These are phyloP conservation scores for Armadillidium nasatum DNA, from an alignment of 1,140 invertebrate genomes.

Conservation along the genomic window DNA sequence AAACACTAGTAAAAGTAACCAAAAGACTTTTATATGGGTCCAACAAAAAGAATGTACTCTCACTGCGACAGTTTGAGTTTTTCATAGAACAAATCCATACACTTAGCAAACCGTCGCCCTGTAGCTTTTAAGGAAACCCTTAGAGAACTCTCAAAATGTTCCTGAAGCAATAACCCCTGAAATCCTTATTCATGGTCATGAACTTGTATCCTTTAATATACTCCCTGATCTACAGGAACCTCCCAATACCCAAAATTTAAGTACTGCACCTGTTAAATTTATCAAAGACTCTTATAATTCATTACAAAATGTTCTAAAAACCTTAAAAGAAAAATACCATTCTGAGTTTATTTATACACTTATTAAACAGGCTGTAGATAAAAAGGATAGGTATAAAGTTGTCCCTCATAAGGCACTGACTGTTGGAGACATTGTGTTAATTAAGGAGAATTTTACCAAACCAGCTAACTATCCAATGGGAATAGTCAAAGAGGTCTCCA, in stretches of 20 bases:
- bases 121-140: slow-evolving; percentile 13
- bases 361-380: not conserved
- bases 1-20: slow-evolving; percentile 10
- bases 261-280: not conserved
- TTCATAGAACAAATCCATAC: slow-evolving; percentile 3
- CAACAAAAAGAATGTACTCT: not conserved
- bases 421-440: slow-evolving; percentile 4
- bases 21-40: slow-evolving; percentile 10
- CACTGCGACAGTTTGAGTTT: slow-evolving; percentile 7
- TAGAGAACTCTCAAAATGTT: not conserved
- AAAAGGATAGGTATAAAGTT: slow-evolving; percentile 12
- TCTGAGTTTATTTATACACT: not conserved
- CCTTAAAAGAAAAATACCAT: not conserved
- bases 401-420: not conserved
- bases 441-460: slow-evolving; percentile 4
- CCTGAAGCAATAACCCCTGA: slow-evolving; percentile 10
- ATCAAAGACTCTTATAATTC: not conserved
- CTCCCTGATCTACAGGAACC: not conserved
- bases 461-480: not conserved
- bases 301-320: not conserved
- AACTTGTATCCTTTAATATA: not conserved
- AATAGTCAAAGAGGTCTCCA: not conserved
- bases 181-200: not conserved
- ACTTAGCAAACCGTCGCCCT: slow-evolving; percentile 17
- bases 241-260: not conserved